A percentile compares a stretch with the other conserved stretches of the same genome.
Evolutionary conservation across 2,888 invertebrate genomes (phyloP).

Genomic region (Epinotia nisella): DNA sequence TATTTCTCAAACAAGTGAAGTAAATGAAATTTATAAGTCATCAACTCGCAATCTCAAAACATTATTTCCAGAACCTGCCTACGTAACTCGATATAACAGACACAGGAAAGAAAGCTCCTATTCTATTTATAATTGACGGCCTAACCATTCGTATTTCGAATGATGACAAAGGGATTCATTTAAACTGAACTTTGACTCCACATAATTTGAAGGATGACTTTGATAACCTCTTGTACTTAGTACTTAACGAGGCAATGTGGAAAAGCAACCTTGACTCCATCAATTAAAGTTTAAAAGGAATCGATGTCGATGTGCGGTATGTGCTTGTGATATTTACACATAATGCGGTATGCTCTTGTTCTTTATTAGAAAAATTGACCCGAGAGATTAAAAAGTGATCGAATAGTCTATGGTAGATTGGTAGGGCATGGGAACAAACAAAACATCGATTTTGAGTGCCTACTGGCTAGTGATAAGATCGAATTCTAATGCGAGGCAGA

Average conservation of each 20-base stretch:
- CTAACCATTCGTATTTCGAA: slow-evolving; percentile 13
- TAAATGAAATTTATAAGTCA: neutral
- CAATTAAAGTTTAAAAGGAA: slow-evolving; percentile 2
- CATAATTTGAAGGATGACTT: slow-evolving; percentile 40
- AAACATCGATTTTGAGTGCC: neutral
- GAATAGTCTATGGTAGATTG: neutral
- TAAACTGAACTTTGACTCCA: slow-evolving; percentile 42
- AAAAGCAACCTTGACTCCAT: slow-evolving; percentile 6
- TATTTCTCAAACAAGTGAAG: no score
- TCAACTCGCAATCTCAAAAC: neutral
- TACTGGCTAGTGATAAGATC: neutral
- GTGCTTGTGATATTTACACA: slow-evolving; percentile 3
- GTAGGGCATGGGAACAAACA: slow-evolving; percentile 6
- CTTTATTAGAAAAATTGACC: slow-evolving; percentile 29
- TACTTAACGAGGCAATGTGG: neutral
- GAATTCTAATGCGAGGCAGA: neutral
- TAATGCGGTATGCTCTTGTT: slow-evolving; percentile 25
- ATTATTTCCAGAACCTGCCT: slow-evolving; percentile 4
- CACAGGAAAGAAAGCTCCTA: slow-evolving; percentile 32
- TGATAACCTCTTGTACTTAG: slow-evolving; percentile 17
- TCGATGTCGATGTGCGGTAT: neutral
- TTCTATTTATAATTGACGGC: slow-evolving; percentile 33
- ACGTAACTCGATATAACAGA: slow-evolving; percentile 10
- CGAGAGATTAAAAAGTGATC: slow-evolving; percentile 24
- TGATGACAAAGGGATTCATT: slow-evolving; percentile 41